A percentile compares a stretch with the other conserved stretches of the same genome.
Conservation (phyloP, 64 coral and sea anemone genomes). For the Stylophora pistillata region DNA sequence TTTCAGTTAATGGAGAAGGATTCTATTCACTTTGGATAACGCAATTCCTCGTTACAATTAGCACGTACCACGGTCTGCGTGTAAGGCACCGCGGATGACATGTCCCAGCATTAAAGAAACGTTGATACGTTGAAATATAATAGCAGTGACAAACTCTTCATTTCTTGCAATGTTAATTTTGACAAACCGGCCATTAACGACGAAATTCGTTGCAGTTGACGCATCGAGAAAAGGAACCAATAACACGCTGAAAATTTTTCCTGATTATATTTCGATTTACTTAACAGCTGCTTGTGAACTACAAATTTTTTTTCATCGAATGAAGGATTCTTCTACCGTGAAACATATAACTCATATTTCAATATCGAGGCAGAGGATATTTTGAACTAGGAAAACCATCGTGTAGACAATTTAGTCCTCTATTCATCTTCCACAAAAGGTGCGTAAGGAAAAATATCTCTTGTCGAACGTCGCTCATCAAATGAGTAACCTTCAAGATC, state of each 20-base stretch:
- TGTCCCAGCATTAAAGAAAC: background rate
- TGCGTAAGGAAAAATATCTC: too few species aligned
- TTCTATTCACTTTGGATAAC: background rate
- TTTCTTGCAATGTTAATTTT: constrained; percentile 5
- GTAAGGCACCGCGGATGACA: background rate
- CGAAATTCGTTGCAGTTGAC: background rate
- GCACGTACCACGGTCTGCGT: background rate
- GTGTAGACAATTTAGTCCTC: too few species aligned
- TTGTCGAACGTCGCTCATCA: too few species aligned
- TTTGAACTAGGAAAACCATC: background rate
- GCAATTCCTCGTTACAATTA: constrained; percentile 1
- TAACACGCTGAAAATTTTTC: background rate
- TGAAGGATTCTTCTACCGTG: background rate
- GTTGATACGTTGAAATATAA: background rate
- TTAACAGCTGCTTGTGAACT: background rate
- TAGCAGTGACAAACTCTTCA: background rate
- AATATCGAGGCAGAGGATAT: background rate
- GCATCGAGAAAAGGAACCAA: constrained; percentile 1
- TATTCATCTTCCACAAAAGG: too few species aligned
- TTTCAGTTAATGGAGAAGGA: background rate
- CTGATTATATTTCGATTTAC: background rate
- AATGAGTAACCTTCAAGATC: too few species aligned
- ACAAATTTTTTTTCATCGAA: background rate
- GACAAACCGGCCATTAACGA: constrained; percentile 3
- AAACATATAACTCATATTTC: background rate